Percentiles rank a stretch among this genome's conserved stretches.
phyloP scores from a whole-genome alignment of 2,797 vertebrate genomes.

The Sebastes miniatus region DNA sequence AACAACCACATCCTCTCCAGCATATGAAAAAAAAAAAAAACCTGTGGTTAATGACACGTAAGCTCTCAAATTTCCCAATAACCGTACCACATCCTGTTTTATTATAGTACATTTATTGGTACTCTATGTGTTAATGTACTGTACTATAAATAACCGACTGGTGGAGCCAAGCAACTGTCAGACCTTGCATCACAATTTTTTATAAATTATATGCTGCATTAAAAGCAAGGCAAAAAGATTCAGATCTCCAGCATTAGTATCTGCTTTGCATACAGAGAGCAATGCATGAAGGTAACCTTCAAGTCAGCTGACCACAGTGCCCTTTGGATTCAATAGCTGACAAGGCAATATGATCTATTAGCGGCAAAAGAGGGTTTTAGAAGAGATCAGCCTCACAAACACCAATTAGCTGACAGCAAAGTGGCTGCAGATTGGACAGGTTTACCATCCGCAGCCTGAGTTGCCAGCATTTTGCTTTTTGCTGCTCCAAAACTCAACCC shows the following conservation, averaged over 20 bases:
- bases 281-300: conserved; percentile 12
- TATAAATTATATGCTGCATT: not conserved
- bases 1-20: not conserved
- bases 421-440: conserved; percentile 12
- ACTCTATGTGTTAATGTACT: not conserved
- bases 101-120: not conserved
- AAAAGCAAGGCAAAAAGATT: not conserved
- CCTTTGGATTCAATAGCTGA: conserved; percentile 59
- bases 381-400: conserved; percentile 41
- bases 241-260: conserved; percentile 3
- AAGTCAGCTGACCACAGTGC: conserved; percentile 41
- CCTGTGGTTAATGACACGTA: not conserved
- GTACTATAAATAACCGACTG: not conserved
- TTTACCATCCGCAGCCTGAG: not conserved
- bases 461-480: not conserved
- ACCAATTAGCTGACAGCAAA: conserved; percentile 37
- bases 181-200: not conserved
- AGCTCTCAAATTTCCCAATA: not conserved
- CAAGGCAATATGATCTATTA: conserved; percentile 54
- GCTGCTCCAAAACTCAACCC: not conserved
- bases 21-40: not conserved
- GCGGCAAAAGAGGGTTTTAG: conserved; percentile 36
- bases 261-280: conserved; percentile 15
- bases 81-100: not conserved
- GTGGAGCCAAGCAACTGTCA: not conserved